Evolutionary conservation across 2,888 invertebrate species (phyloP).

Genomic region (Oscheius myriophilus): DNA sequence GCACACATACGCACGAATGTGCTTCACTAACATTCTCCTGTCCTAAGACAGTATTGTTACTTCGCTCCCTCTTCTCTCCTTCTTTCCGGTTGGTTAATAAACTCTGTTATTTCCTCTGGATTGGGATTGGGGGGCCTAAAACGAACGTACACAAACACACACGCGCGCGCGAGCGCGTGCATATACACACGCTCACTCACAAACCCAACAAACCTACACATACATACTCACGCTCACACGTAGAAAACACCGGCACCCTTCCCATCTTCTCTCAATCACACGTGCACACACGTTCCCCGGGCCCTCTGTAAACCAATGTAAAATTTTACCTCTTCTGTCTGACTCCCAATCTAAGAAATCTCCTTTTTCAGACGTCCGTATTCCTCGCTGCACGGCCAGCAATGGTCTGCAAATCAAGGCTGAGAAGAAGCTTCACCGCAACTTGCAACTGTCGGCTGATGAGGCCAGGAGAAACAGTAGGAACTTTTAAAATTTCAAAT

Average conservation of each 20-base stretch:
- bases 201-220: too few species aligned
- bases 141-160: too few species aligned
- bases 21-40: too few species aligned
- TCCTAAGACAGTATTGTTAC: too few species aligned
- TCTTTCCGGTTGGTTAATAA: too few species aligned
- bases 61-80: too few species aligned
- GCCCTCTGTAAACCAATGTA: neutral
- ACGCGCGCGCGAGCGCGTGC: too few species aligned
- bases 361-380: slow-evolving; percentile 41
- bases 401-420: slow-evolving; percentile 43
- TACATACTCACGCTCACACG: too few species aligned
- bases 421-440: slow-evolving; percentile 41
- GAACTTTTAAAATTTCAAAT: slow-evolving; percentile 1
- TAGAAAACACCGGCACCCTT: neutral
- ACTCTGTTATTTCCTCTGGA: too few species aligned
- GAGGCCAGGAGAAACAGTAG: slow-evolving; percentile 54
- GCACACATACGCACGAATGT: too few species aligned
- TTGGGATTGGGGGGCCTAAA: too few species aligned
- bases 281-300: neutral
- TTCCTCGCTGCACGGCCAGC: slow-evolving; percentile 48
- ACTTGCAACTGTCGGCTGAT: slow-evolving; percentile 43
- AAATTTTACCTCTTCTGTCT: neutral
- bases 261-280: neutral
- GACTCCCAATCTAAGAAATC: neutral
- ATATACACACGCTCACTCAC: too few species aligned